Evolutionary conservation across 2,888 invertebrate genomes (phyloP), one percentile per base, ranked within the genome.

Genomic region (Serrognathus titanus): DNA sequence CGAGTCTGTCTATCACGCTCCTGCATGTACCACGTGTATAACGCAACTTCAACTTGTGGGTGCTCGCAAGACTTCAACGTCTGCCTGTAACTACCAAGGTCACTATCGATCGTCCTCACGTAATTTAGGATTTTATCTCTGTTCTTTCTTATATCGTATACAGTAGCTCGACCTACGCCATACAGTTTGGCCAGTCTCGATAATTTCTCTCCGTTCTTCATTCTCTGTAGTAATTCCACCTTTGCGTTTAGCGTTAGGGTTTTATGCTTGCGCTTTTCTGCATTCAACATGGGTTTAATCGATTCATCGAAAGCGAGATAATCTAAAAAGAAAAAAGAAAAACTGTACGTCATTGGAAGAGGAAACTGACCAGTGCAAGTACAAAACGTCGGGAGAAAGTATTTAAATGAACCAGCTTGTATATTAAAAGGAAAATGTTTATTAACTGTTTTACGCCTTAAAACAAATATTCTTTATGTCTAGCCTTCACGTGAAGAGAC

Each of bases 401-500:
- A 7, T 31, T 31, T 31, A 7, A 31, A 31, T 5, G 24, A 31
- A 31, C 24, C 24, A 31, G 6, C 7, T 6, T 31, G 24, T 5
- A 31, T 31, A 6, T 5, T 31, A 6, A 31, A 16, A 31, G 6
- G 6, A 5, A 31, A 6, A 6, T 1, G 7, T 31, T 31, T 31
- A 31, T 31, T 31, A 31, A 31, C 24, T 31, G 24, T 3, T 31
- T 31, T 4, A 31, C 6, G 7, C 24, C 7, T 31, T 31, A 31
- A 31, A 6, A 31, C 24, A 31, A 31, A 16, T 43, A 43, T 43
- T 11, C 12, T 4, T 37, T 48, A 49, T 60, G 60, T 45, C 48
- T 60, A 12, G 39, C 38, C 31, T 36, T 54, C n/a, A 60, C 45
- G n/a, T 60, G 60, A 10, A 43, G 46, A 9, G 20, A 13, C 8